Evolutionary conservation across 1,140 invertebrate species (phyloP), one percentile per base, ranked within the genome.

Genomic region (Heliconius congener): DNA sequence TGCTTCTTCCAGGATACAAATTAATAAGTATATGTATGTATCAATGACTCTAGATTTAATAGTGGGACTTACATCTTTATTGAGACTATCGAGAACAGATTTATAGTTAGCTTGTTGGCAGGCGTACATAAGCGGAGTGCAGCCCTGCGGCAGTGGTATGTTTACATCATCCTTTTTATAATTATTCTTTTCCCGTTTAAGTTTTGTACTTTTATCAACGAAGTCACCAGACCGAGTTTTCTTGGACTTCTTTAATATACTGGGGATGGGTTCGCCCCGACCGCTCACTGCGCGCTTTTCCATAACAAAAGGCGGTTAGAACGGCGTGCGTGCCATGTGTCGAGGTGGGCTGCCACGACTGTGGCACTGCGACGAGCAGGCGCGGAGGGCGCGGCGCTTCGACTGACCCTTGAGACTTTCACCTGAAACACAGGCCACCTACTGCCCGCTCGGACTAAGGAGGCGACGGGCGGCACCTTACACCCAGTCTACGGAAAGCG

Each of bases 111-210:
- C 96, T 90, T 98, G 97, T 94, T 98, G 98, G 88, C 98, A 98
- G 84, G 98, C 98, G 93, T 98, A 97, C 98, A 98, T 98, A 86
- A 98, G 96, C 75, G 96, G 96, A 74, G 97, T 97, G 87, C 95
- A 96, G 83, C 96, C 96, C 82, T 95, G 95, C 78, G 94, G 94
- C 81, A 96, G 88, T 82, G 90, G 88, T 46, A 88, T 85, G 80
- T 84, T 90, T 80, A 87, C 92, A 89, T 91, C 90, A 77, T 84
- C 82, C 85, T 86, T 88, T 83, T 88, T 91, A 19, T 85, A 81
- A 72, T 86, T 85, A 79, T 88, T 86, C 79, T 89, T 92, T 82
- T 92, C 92, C 5, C 88, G 88, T 83, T 92, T 91, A 73, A 93
- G 93, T 85, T 94, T 94, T 30, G 91, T 81, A 73, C 91, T 93